Evolutionary conservation across 2,797 vertebrate species (phyloP).

Genomic region (Hoplostethus atlanticus): DNA sequence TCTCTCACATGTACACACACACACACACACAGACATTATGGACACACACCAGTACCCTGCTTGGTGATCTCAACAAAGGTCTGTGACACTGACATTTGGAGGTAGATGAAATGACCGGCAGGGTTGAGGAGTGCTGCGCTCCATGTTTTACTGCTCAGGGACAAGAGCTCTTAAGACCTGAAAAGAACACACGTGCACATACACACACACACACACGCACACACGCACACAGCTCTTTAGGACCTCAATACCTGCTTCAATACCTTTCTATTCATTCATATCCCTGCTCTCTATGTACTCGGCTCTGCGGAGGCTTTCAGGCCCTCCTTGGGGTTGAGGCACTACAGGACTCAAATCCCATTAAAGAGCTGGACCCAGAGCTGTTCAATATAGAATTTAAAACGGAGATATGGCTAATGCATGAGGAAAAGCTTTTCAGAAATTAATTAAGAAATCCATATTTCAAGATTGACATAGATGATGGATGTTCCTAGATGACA

Average conservation of each 20-base stretch:
- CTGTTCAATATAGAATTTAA: constrained; percentile 47
- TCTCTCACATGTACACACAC: constrained; percentile 28
- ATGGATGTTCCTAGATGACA: constrained; percentile 33
- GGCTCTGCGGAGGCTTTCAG: constrained; percentile 57
- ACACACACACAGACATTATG: constrained; percentile 36
- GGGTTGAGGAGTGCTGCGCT: constrained; percentile 59
- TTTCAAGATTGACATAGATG: constrained; percentile 27
- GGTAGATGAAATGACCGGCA: constrained; percentile 71
- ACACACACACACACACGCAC: constrained; percentile 42
- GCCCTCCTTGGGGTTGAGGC: constrained; percentile 34
- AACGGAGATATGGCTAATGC: constrained; percentile 21
- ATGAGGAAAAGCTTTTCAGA: constrained; percentile 14
- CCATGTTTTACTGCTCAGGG: constrained; percentile 65
- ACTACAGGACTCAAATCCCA: constrained; percentile 51
- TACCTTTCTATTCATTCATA: constrained; percentile 63
- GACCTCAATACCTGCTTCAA: constrained; percentile 58
- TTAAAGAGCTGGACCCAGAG: constrained; percentile 42
- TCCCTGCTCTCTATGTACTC: constrained; percentile 44
- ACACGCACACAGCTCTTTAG: constrained; percentile 37
- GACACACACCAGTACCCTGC: constrained; percentile 33
- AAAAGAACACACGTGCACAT: constrained; percentile 49
- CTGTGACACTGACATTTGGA: constrained; percentile 74
- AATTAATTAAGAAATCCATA: constrained; percentile 36
- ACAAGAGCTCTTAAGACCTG: constrained; percentile 72
- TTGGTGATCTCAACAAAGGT: constrained; percentile 74